Conservation (phyloP, 1,140 invertebrate genomes). For the Solenopsis invicta region DNA sequence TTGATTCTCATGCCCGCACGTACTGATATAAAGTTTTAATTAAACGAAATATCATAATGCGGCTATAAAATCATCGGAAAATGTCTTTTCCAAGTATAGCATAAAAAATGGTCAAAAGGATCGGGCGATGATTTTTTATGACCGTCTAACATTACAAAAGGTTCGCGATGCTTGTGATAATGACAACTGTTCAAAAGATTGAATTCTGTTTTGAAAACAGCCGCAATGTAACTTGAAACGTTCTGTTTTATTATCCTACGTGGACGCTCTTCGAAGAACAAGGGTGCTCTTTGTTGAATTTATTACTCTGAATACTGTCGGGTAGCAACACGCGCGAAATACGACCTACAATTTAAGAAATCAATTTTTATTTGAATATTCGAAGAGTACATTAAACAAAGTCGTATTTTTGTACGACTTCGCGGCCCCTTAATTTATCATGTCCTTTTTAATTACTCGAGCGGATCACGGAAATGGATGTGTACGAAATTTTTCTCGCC, state of each 20-base stretch:
- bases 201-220: constrained; percentile 83
- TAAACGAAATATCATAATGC: background rate
- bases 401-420: constrained; percentile 27
- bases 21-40: background rate
- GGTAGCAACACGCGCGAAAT: constrained; percentile 39
- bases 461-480: constrained; percentile 36
- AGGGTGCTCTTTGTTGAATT: constrained; percentile 70
- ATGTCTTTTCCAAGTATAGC: constrained; percentile 14
- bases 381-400: constrained; percentile 9
- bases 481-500: constrained; percentile 54
- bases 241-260: constrained; percentile 58
- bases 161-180: constrained; percentile 73
- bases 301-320: constrained; percentile 49
- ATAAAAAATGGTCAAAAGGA: constrained; percentile 34
- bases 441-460: constrained; percentile 48
- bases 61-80: background rate
- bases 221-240: constrained; percentile 78
- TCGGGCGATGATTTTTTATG: constrained; percentile 64
- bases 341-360: constrained; percentile 52
- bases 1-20: background rate
- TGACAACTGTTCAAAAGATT: constrained; percentile 77
- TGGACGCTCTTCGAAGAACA: constrained; percentile 69
- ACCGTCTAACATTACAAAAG: constrained; percentile 29
- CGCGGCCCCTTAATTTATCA: constrained; percentile 17
- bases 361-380: constrained; percentile 48